phyloP scores from a whole-genome alignment of 2,113 vertebrate species.

The Muscicapa adusta region DNA sequence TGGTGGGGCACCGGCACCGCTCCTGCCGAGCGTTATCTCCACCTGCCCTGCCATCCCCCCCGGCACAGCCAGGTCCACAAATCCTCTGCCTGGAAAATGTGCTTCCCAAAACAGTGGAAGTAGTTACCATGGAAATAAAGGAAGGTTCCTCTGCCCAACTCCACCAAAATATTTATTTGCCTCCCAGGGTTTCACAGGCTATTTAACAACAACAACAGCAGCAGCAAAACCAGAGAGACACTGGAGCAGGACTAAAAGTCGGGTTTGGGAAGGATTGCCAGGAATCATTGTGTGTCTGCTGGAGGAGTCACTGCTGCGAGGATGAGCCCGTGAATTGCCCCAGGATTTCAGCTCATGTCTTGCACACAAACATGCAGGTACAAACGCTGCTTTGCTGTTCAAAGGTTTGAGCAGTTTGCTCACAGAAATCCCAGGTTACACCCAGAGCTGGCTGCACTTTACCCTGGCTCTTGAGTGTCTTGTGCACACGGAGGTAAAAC shows the following conservation, averaged over 20 bases:
- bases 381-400: not conserved
- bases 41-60: not conserved
- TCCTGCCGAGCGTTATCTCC: not conserved
- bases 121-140: constrained; percentile 78
- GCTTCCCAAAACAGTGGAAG: constrained; percentile 51
- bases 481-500: not conserved
- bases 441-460: not conserved
- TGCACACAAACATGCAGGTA: not conserved
- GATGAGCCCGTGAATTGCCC: rapidly evolving
- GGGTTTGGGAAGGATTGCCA: not conserved
- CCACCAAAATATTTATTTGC: constrained; percentile 64
- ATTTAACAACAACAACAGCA: constrained; percentile 39
- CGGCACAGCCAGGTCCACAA: constrained; percentile 24
- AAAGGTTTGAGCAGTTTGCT: not conserved
- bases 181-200: constrained; percentile 26
- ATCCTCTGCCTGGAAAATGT: constrained; percentile 64
- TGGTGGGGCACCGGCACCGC: rapidly evolving
- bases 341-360: not conserved
- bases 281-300: not conserved
- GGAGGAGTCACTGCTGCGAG: not conserved
- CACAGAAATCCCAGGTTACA: not conserved
- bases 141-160: constrained; percentile 63
- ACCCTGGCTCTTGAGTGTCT: not conserved
- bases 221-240: not conserved
- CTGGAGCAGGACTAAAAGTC: not conserved